These are phyloP conservation scores for Lithodes maja DNA, from an alignment of 2,888 invertebrate species.

Conservation along the genomic window DNA sequence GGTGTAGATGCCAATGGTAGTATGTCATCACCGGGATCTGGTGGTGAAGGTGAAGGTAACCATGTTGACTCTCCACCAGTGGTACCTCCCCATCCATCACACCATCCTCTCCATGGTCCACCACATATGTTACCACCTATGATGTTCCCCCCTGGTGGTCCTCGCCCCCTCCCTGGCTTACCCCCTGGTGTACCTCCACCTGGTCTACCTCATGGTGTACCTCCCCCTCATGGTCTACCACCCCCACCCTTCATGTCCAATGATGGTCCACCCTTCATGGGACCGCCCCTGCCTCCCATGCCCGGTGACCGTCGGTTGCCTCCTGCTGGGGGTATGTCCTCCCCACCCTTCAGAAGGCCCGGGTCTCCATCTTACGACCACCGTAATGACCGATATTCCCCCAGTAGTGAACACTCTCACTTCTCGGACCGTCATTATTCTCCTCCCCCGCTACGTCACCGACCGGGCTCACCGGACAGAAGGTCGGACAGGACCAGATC, in stretches of 20 bases:
- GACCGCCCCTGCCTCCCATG: constrained; percentile 53
- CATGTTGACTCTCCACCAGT: constrained; percentile 60
- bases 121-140: constrained; percentile 58
- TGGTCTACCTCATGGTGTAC: constrained; percentile 45
- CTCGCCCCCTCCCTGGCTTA: constrained; percentile 49
- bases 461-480: constrained; percentile 56
- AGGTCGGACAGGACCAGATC: constrained; percentile 62
- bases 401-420: constrained; percentile 66
- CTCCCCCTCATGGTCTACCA: constrained; percentile 51
- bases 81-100: not conserved
- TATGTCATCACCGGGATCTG: constrained; percentile 62
- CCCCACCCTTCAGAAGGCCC: constrained; percentile 59
- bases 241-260: constrained; percentile 45
- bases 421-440: constrained; percentile 64
- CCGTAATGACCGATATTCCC: constrained; percentile 67
- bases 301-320: constrained; percentile 66
- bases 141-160: constrained; percentile 48
- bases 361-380: constrained; percentile 59
- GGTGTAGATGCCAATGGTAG: constrained; percentile 69
- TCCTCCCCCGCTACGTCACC: constrained; percentile 55
- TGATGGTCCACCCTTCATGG: constrained; percentile 56
- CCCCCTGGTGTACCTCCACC: constrained; percentile 45
- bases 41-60: constrained; percentile 55
- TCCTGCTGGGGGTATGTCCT: constrained; percentile 66
- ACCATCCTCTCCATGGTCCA: constrained; percentile 48